Evolutionary conservation across 2,797 vertebrate genomes (phyloP).

Genomic region (Poecilia wingei): DNA sequence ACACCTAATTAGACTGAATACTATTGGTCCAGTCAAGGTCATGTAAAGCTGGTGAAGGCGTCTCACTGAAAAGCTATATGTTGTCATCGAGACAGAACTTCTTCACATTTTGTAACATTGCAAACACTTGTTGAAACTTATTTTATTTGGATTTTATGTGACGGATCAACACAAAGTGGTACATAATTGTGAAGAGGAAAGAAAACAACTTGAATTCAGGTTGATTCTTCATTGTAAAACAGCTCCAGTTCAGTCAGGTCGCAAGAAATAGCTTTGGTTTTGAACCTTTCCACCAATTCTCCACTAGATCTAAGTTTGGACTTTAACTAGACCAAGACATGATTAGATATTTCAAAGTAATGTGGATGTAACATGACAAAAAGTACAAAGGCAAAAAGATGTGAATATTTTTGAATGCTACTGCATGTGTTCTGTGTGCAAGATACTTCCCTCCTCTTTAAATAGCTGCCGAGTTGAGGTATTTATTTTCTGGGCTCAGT

Average conservation of each 20-base stretch:
- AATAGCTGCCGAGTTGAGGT: constrained; percentile 16
- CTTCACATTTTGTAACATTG: background rate
- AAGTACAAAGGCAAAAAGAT: background rate
- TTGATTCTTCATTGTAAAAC: background rate
- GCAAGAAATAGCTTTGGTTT: background rate
- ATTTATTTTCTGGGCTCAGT: constrained; percentile 53
- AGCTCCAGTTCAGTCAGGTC: background rate
- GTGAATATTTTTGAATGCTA: background rate
- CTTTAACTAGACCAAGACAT: background rate
- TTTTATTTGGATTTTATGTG: too few species aligned
- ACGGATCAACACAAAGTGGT: background rate
- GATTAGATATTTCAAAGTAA: background rate
- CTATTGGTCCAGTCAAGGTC: background rate
- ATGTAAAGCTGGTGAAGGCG: background rate
- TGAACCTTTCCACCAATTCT: background rate
- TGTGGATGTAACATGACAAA: background rate
- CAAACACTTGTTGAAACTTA: background rate
- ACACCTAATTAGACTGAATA: background rate
- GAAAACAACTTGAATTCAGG: background rate
- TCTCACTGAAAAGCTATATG: background rate
- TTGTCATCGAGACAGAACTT: background rate
- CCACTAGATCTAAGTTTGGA: background rate
- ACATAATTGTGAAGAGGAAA: background rate
- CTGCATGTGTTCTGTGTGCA: background rate
- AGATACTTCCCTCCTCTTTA: constrained; percentile 21